Evolutionary conservation across 2,113 vertebrate genomes (phyloP), one percentile per base, ranked within the genome.

Genomic region (Chloropsis cyanopogon): DNA sequence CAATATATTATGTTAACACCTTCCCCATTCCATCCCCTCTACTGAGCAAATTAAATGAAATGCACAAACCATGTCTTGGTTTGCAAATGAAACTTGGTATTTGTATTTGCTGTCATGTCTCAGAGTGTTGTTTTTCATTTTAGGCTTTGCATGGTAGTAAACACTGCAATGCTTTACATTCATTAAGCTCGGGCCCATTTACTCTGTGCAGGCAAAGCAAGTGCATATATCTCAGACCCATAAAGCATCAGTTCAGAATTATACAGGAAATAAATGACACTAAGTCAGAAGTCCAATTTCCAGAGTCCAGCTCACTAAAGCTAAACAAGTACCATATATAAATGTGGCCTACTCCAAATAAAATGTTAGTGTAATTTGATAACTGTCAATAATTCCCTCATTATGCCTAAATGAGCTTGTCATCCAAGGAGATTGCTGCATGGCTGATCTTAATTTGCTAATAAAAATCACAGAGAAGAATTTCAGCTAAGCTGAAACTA

Each of bases 161-260:
- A 98, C 95, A 96, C 94, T 94, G 96, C 92, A 97, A 93, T 95
- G 87, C 73, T 97, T 96, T 97, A 96, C 93, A 95, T 97, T 97
- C 97, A 97, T 98, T 98, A 97, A 96, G 84, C 77, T 90, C 5
- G 20, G 95, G 95, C 90, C 96, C 97, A 97, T 98, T 98, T 97
- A 97, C 97, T 90, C 92, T 82, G 80, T 85, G 90, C 90, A 93
- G 96, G 97, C 85, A 95, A 97, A 96, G 97, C 94, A 97, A 96
- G 82, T 85, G 57, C 82, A 94, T 91, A 96, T 94, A 95, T 86
- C 82, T 92, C 93, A 96, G 96, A 96, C 59, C 63, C 91, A 91
- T 95, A 95, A 97, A 97, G 79, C 82, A 97, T 97, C 82, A 94
- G 95, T 96, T 98, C 96, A 95, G 97, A 97, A 97, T 97, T 97